Percentiles rank a stretch among this genome's conserved stretches.
phyloP scores from a whole-genome alignment of 2,113 vertebrate species.

The Hypanus sabinus region DNA sequence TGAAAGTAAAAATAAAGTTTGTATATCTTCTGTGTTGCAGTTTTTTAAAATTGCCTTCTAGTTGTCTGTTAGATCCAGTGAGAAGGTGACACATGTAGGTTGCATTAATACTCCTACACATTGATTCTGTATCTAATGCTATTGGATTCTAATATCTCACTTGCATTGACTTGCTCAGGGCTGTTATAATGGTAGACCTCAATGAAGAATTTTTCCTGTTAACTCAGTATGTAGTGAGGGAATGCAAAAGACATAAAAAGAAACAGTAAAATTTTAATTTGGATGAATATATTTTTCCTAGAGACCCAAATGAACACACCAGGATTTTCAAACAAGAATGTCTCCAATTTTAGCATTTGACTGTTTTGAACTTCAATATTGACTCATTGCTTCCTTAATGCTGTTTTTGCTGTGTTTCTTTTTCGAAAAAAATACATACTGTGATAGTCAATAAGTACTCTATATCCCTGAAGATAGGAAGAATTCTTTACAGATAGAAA shows the following conservation, averaged over 20 bases:
- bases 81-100: neutral
- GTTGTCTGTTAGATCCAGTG: neutral
- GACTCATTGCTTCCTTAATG: neutral
- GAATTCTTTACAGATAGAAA: neutral
- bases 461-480: too few species aligned
- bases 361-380: neutral
- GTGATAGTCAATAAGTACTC: neutral
- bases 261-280: neutral
- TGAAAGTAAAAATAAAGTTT: neutral
- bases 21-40: neutral
- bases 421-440: neutral
- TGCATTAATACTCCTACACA: neutral
- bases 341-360: neutral
- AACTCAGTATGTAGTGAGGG: neutral
- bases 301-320: neutral
- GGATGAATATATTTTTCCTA: neutral
- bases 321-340: conserved; percentile 4
- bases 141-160: neutral
- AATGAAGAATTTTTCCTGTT: neutral
- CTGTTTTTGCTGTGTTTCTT: neutral
- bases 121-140: too few species aligned
- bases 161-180: neutral
- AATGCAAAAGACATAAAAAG: neutral
- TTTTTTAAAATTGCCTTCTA: too few species aligned
- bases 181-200: neutral